phyloP scores from a whole-genome alignment of 1,140 invertebrate genomes.

The Penaeus vannamei region DNA sequence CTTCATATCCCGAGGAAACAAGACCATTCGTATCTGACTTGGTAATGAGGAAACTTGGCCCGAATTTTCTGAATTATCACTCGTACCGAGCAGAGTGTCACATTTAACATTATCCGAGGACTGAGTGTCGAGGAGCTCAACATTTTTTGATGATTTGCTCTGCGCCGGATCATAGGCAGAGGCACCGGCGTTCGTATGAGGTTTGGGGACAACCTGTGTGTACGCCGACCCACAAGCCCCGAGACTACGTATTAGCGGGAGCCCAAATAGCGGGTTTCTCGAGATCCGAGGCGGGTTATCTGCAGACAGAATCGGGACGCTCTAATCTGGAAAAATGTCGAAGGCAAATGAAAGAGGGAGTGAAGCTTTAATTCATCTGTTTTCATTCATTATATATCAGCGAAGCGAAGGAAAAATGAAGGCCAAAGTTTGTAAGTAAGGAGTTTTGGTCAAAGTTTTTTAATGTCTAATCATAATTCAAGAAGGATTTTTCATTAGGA shows the following conservation, averaged over 20 bases:
- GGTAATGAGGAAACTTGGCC: slow-evolving; percentile 63
- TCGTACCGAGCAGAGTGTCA: slow-evolving; percentile 61
- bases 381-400: slow-evolving; percentile 66
- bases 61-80: slow-evolving; percentile 61
- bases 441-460: slow-evolving; percentile 66
- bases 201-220: no score
- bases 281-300: no score
- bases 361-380: slow-evolving; percentile 62
- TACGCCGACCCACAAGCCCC: no score
- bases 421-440: slow-evolving; percentile 65
- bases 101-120: slow-evolving; percentile 47
- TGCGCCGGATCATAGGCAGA: no score
- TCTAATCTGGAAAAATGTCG: slow-evolving; percentile 53
- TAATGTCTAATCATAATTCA: slow-evolving; percentile 66
- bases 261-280: no score
- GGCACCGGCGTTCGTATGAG: no score
- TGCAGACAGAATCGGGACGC: not conserved
- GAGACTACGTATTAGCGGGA: no score
- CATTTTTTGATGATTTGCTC: no score
- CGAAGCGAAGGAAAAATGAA: slow-evolving; percentile 61
- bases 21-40: slow-evolving; percentile 65
- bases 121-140: no score
- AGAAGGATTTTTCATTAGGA: slow-evolving; percentile 66
- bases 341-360: slow-evolving; percentile 42
- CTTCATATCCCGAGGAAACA: slow-evolving; percentile 62